Evolutionary conservation across 30 jellyfish, hydroid and myxozoan genomes (phyloP).

Genomic region (Aurelia aurita): DNA sequence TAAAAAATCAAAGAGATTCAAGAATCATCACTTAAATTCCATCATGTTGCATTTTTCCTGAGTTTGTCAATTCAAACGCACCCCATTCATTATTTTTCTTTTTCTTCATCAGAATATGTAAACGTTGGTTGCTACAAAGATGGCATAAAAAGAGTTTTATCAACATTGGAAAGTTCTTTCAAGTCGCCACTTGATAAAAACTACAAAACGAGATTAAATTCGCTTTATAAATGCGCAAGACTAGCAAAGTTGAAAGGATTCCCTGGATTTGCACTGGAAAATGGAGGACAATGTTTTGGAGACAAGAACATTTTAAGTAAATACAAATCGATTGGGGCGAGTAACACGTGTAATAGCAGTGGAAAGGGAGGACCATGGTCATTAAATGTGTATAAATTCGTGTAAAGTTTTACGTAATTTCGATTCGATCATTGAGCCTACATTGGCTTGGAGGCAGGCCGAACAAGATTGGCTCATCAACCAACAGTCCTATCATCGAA

Average conservation of each 20-base stretch:
- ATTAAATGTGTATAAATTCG: slow-evolving; percentile 69
- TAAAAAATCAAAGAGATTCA: no score
- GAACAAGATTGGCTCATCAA: no score
- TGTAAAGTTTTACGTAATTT: not conserved
- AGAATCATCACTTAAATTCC: no score
- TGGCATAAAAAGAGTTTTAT: slow-evolving; percentile 27
- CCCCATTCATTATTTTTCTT: not conserved
- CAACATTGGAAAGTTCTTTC: slow-evolving; percentile 70
- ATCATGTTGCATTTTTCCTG: no score
- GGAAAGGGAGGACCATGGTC: slow-evolving; percentile 85
- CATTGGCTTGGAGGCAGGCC: not conserved
- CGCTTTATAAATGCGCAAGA: slow-evolving; percentile 74
- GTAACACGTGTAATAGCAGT: slow-evolving; percentile 51
- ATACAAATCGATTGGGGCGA: slow-evolving; percentile 53
- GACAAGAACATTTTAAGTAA: slow-evolving; percentile 53
- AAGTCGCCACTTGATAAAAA: slow-evolving; percentile 60
- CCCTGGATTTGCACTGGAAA: slow-evolving; percentile 84
- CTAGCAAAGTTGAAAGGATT: slow-evolving; percentile 66
- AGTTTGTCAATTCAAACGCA: not conserved
- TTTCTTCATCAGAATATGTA: slow-evolving; percentile 24
- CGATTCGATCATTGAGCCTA: not conserved
- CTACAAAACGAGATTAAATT: slow-evolving; percentile 67
- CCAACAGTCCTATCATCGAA: no score
- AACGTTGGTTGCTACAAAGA: slow-evolving; percentile 81
- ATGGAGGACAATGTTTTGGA: slow-evolving; percentile 86